Base-by-base conservation (phyloP, 1,140 invertebrate genomes). In the Drosophila kanapiae region DNA sequence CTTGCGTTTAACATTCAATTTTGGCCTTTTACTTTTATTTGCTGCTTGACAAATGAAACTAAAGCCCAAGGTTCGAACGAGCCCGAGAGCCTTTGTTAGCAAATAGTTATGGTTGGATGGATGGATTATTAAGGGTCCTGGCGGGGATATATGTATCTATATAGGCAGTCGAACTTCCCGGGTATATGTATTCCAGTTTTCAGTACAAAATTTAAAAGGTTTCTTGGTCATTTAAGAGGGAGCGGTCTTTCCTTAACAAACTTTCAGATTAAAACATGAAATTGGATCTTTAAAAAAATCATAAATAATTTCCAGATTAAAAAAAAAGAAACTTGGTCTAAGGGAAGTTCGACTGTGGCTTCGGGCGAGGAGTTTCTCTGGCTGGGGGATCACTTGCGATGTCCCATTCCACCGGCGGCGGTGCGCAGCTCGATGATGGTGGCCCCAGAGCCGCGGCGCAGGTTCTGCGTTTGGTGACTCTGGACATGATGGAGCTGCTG, bases 21-120 rank as follows among this genome's bases (percentile, higher is more conserved):
- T 67, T 75, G 84, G 91, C 79, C 79, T 92, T 85, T 74, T 51
- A 88, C 86, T 82, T 92, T 80, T 80, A 92, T 92, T 92, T 92
- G 91, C 85, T 78, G 78, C 91, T 72, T 54, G 91, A 88, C 91
- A 92, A 92, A 92, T 92, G 91, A 92, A 92, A 92, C 74, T 82
- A 91, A 92, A 92, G 91, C 88, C 91, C 65, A 61, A 45, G 58
- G 38, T 38, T 54, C 51, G 51, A n/a, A n/a, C 38, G 38, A 40
- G 38, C 38, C 56, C 56, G 35, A 57, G 59, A 60, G 62, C 27
- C 45, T 48, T 45, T 54, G 43, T 59, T 56, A 56, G 53, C 49
- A 67, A 16, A 59, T 23, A 47, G 40, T 57, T 14, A 42, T 23
- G 1, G 23, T 23, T 23, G 23, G 23, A 23, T 23, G 23, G 23